Conservation (phyloP, 2,797 vertebrate species). For the Darevskia mixta region DNA sequence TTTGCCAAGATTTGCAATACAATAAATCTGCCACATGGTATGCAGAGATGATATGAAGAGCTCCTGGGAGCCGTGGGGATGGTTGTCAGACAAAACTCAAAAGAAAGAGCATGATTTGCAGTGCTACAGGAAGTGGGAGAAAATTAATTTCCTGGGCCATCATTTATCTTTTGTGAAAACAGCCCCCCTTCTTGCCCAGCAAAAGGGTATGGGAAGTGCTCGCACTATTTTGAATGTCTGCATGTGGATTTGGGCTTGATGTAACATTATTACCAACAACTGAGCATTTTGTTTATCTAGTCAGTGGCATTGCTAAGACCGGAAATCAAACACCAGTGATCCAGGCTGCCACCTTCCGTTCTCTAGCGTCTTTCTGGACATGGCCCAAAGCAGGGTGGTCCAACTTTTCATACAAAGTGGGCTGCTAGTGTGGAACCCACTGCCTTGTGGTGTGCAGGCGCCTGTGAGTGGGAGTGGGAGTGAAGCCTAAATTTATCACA, state of each 20-base stretch:
- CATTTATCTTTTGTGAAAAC: neutral
- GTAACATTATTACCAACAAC: neutral
- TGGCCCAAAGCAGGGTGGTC: too few relatives aligned
- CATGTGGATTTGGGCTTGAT: neutral
- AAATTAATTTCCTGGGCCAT: neutral
- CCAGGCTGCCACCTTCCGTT: too few relatives aligned
- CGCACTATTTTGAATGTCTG: neutral
- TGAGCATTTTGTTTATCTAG: neutral
- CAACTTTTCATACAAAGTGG: too few relatives aligned
- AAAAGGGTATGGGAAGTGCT: neutral
- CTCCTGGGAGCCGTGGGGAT: neutral
- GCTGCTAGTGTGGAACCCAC: too few relatives aligned
- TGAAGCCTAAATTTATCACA: too few relatives aligned
- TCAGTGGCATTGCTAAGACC: neutral
- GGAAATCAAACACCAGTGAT: neutral
- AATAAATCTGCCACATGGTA: neutral
- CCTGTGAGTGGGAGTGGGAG: too few relatives aligned
- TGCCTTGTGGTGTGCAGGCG: too few relatives aligned
- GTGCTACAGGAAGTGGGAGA: neutral
- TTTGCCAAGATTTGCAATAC: constrained; percentile 13
- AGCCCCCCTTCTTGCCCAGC: neutral
- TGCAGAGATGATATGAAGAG: neutral
- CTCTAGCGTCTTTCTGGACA: too few relatives aligned
- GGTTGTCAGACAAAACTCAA: constrained; percentile 30
- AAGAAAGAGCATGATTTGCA: neutral